Evolutionary conservation across 2,888 invertebrate species (phyloP), one percentile per base, ranked within the genome.

Genomic region (Ctena decussata): DNA sequence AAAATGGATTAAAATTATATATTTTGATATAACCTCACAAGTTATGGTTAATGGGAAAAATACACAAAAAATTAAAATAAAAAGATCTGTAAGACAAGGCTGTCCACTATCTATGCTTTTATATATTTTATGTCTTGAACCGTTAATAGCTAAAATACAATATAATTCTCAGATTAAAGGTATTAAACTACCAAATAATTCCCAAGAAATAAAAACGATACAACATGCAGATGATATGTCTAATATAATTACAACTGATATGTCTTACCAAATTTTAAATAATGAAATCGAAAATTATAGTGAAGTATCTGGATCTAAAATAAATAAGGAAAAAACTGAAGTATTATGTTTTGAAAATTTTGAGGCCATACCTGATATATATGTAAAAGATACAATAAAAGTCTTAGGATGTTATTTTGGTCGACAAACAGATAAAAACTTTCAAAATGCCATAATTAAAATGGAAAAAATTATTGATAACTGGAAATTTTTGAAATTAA

Each of bases 211-310:
- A 8, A 49, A 69, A 46, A n/a, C 41, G 27, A 39, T 77, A 6
- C 77, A 77, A 35, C 77, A 77, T 46, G 70, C 77, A 32, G 69
- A 77, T 77, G 77, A 77, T 32, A 41, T 30, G 12, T 18, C 77
- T 21, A 24, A 24, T 30, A 46, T 79, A 41, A 79, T 41, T 18
- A 60, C 39, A 30, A 32, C 12, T 27, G 18, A 30, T 35, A 18
- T 5, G 18, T 72, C 53, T 44, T 80, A 44, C 2, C 3, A 35
- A 1, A 8, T 57, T 44, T 21, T 73, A 0, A 44, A 49, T 11
- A 32, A 57, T 24, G 60, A 79, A 73, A 32, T 37, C 21, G 44
- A 41, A 32, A 60, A 44, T 12, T 73, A 49, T 70, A 30, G 49
- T 0, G 32, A 69, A 21, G 77, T 70, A 21, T 77, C 70, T 21